Evolutionary conservation across 2,113 vertebrate genomes (phyloP).

Genomic region (Delphinapterus leucas): DNA sequence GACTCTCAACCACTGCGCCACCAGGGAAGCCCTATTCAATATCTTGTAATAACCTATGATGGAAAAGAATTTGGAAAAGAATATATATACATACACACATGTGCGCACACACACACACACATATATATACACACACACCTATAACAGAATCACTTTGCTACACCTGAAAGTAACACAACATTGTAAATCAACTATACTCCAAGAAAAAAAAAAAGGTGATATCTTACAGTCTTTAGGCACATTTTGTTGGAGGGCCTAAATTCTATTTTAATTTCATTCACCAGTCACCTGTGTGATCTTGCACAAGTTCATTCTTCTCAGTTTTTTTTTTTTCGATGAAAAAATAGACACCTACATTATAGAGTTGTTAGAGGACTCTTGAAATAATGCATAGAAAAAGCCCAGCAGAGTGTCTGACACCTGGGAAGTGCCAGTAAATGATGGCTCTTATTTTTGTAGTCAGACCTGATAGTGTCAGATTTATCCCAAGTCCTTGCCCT

Average conservation of each 20-base stretch:
- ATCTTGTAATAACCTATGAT: neutral
- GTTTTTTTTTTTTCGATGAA: neutral
- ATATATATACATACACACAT: neutral
- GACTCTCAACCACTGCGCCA: no score
- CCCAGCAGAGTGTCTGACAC: neutral
- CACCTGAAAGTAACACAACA: neutral
- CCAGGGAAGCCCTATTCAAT: neutral
- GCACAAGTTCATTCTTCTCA: neutral
- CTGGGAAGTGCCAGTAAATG: neutral
- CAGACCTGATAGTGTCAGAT: neutral
- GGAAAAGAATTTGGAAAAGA: neutral
- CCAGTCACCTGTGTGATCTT: neutral
- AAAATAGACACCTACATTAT: neutral
- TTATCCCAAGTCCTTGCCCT: neutral
- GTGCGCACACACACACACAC: no score
- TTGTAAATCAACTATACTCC: neutral
- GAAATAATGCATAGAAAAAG: neutral
- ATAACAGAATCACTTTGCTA: neutral
- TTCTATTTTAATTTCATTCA: neutral
- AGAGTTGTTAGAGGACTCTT: neutral
- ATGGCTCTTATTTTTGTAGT: neutral
- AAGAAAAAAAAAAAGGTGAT: neutral
- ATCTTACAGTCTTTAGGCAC: neutral
- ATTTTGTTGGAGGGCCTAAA: neutral
- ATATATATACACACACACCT: no score